phyloP scores from a whole-genome alignment of 1,140 invertebrate species.

The Diabrotica virgifera region DNA sequence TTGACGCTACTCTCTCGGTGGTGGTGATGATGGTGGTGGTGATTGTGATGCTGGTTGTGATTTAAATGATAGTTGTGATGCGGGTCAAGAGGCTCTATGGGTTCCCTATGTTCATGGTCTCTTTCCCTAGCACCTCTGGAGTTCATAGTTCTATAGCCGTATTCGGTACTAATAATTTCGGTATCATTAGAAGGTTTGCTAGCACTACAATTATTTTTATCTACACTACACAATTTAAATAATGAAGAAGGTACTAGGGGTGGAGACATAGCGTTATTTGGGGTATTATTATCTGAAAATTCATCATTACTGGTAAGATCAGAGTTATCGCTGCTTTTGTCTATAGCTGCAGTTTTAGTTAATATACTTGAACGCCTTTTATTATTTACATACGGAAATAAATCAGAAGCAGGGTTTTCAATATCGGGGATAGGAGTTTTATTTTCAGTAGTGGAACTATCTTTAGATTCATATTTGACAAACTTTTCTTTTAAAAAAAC shows the following conservation, averaged over 20 bases:
- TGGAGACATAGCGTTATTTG: too few relatives aligned
- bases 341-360: too few relatives aligned
- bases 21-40: slow-evolving; percentile 45
- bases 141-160: slow-evolving; percentile 35
- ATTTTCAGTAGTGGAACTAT: neutral
- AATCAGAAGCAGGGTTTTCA: neutral
- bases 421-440: neutral
- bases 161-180: slow-evolving; percentile 37
- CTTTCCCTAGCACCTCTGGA: slow-evolving; percentile 30
- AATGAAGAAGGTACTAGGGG: neutral
- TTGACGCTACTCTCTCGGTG: slow-evolving; percentile 49
- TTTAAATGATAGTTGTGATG: slow-evolving; percentile 33
- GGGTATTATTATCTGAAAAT: too few relatives aligned
- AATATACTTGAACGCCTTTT: too few relatives aligned
- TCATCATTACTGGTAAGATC: too few relatives aligned
- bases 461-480: neutral
- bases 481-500: slow-evolving; percentile 4
- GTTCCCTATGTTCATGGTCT: slow-evolving; percentile 29
- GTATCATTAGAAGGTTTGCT: slow-evolving; percentile 20
- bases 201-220: slow-evolving; percentile 2
- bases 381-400: neutral
- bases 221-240: slow-evolving; percentile 20
- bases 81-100: slow-evolving; percentile 30
- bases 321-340: too few relatives aligned
- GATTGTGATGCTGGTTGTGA: slow-evolving; percentile 31